Base-by-base conservation (phyloP, 2,113 vertebrate genomes). In the Corynorhinus townsendii region DNA sequence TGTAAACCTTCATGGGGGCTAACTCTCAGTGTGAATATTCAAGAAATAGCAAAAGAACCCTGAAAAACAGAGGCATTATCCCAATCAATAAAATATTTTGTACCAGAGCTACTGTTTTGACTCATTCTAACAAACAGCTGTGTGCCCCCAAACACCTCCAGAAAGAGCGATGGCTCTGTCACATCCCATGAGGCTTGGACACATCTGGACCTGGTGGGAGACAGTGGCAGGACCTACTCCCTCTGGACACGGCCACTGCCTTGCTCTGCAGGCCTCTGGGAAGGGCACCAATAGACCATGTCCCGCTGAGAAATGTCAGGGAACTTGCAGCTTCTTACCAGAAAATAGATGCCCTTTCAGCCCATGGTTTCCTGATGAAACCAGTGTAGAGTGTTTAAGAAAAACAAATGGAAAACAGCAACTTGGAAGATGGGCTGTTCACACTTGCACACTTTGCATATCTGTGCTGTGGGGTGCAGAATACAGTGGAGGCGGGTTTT, bases 121-220 rank as follows among this genome's bases (percentile, higher is more conserved):
- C 35, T 88, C 77, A 24, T 92, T 95, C 76, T 76, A 93, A 75
- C 22, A 89, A 97, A 94, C 5, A 94, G 56, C 56, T 47, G 30
- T 40, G n/a, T 26, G 45, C 66, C 59, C 45, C 40, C 66, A 92
- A 56, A 88, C 80, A 89, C 94, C 95, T 59, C 85, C 80, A 96
- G 85, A 92, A 95, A 77, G 95, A 97, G 79, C 0, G 2, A 1
- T 80, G 75, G 75, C 28, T 85, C 72, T 56, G 24, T 82, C 90
- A 56, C n/a, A 43, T 66, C 75, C 84, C 86, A 81, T 7, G 16
- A 91, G 95, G 87, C 88, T 92, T 49, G 49, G 68, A 35, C 33
- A 28, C n/a, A 47, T 82, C 54, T 59, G 86, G 87, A 95, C 49
- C 3, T 45, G 59, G 43, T 56, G 75, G 91, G 62, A 77, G 73